Evolutionary conservation across 2,888 invertebrate genomes (phyloP).

Genomic region (Formica aserva): DNA sequence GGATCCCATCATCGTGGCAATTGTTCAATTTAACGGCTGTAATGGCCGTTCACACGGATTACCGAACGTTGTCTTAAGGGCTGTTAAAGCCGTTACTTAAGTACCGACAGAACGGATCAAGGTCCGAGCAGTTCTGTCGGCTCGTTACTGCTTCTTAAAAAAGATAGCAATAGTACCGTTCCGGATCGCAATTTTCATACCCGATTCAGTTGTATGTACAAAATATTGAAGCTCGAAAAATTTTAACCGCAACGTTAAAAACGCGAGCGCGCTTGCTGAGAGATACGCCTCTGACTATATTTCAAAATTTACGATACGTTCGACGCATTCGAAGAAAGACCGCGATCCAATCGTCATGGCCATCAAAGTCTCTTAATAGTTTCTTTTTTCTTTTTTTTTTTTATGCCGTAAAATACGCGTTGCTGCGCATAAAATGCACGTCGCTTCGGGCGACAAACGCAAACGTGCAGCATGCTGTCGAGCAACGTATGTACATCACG

Average conservation of each 20-base stretch:
- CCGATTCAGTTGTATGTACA: constrained; percentile 29
- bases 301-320: constrained; percentile 36
- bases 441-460: constrained; percentile 26
- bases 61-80: constrained; percentile 74
- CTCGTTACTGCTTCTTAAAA: constrained; percentile 57
- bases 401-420: constrained; percentile 31
- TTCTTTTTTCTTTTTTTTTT: constrained; percentile 9
- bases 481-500: constrained; percentile 10
- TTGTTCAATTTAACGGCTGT: constrained; percentile 81
- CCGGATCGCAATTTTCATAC: constrained; percentile 12
- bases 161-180: constrained; percentile 25
- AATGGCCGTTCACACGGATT: constrained; percentile 73
- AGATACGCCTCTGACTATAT: constrained; percentile 9
- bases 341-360: constrained; percentile 17
- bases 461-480: neutral
- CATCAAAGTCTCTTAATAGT: constrained; percentile 23
- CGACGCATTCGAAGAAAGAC: constrained; percentile 17
- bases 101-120: constrained; percentile 67
- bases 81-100: constrained; percentile 69
- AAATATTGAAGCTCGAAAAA: constrained; percentile 10
- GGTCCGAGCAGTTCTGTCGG: constrained; percentile 61
- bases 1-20: constrained; percentile 78
- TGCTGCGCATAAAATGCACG: constrained; percentile 29
- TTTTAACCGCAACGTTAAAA: constrained; percentile 4
- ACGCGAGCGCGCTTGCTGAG: neutral